These are phyloP conservation scores for Euthynnus affinis DNA, from an alignment of 2,797 vertebrate species.

Conservation along the genomic window DNA sequence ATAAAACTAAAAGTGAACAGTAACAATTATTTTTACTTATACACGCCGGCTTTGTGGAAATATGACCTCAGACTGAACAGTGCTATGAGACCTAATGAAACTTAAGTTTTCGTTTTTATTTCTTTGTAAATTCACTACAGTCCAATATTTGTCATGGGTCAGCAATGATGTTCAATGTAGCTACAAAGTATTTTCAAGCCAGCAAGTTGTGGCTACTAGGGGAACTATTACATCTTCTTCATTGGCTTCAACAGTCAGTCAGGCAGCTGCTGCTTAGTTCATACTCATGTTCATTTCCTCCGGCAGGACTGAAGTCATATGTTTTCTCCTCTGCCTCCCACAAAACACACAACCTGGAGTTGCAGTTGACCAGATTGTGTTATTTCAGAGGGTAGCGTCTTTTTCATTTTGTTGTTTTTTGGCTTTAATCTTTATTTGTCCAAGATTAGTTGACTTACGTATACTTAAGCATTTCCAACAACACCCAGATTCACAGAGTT, in stretches of 20 bases:
- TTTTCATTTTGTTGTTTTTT: conserved; percentile 3
- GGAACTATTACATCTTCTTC: neutral
- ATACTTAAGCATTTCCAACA: conserved; percentile 4
- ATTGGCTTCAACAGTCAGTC: neutral
- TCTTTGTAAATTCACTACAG: neutral
- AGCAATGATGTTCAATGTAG: neutral
- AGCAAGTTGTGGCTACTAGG: neutral
- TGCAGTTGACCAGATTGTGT: conserved; percentile 3
- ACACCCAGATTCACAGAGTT: neutral
- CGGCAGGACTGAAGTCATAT: conserved; percentile 1
- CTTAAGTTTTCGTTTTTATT: no score
- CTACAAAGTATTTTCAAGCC: neutral
- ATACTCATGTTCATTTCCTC: conserved; percentile 12
- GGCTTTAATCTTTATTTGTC: conserved; percentile 19
- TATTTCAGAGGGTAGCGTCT: conserved; percentile 26
- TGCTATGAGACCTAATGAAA: neutral
- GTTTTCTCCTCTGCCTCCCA: conserved; percentile 18
- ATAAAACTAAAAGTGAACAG: neutral
- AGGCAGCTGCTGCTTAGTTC: neutral
- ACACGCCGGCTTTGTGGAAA: neutral
- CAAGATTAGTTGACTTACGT: conserved; percentile 1
- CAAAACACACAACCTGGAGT: conserved; percentile 34
- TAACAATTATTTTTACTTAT: neutral
- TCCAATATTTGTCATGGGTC: neutral
- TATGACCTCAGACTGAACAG: no score